These are phyloP conservation scores for Vimba vimba DNA, from an alignment of 2,113 vertebrate species.

Conservation along the genomic window DNA sequence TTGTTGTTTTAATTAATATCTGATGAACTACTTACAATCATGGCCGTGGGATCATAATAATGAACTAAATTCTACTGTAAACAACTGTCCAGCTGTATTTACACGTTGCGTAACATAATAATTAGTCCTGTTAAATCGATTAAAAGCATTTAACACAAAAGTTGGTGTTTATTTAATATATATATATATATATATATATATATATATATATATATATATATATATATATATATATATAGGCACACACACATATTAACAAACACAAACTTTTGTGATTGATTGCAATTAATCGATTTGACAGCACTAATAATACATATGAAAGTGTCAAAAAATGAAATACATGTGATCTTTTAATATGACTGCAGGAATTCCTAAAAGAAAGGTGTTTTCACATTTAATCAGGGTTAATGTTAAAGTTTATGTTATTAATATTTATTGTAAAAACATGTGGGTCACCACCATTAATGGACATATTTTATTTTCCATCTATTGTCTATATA, in stretches of 20 bases:
- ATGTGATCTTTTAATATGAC: background rate
- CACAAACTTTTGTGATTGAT: no score
- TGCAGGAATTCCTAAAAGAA: background rate
- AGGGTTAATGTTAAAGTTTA: background rate
- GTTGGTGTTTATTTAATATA: no score
- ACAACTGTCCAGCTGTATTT: background rate
- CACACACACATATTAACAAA: no score
- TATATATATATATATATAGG: no score
- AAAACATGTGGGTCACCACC: background rate
- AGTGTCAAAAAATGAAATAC: background rate
- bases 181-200: no score
- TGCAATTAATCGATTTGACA: no score
- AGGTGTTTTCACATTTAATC: background rate
- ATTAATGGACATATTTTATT: background rate
- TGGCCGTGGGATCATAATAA: background rate
- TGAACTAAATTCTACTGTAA: background rate
- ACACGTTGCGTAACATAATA: background rate
- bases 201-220: no score
- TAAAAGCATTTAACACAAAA: no score
- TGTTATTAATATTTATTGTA: background rate
- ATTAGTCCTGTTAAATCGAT: no score
- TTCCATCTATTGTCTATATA: background rate
- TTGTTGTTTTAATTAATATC: background rate
- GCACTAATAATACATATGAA: background rate
- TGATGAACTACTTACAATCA: background rate